Conservation (phyloP, 1,140 invertebrate species). For the Drosophila bocqueti region DNA sequence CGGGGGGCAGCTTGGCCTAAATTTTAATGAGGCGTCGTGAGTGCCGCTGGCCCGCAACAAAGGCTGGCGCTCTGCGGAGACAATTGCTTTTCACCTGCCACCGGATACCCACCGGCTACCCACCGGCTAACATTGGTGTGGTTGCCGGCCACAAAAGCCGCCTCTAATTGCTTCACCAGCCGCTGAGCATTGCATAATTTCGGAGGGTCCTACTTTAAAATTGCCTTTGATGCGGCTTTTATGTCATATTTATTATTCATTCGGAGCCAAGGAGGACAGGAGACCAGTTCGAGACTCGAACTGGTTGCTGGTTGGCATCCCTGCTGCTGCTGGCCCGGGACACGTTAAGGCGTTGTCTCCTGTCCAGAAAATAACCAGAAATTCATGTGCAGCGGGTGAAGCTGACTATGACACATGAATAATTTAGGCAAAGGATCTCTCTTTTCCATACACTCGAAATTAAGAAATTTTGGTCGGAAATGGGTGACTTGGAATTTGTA, state of each 20-base stretch:
- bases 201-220: slow-evolving; percentile 56
- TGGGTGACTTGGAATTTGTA: neutral
- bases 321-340: slow-evolving; percentile 25
- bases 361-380: slow-evolving; percentile 39
- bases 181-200: slow-evolving; percentile 77
- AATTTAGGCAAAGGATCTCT: slow-evolving; percentile 25
- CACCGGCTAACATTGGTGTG: slow-evolving; percentile 55
- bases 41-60: slow-evolving; percentile 71
- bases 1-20: slow-evolving; percentile 64
- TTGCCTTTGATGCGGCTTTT: slow-evolving; percentile 79
- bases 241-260: slow-evolving; percentile 81
- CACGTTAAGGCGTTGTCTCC: slow-evolving; percentile 64
- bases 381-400: slow-evolving; percentile 63
- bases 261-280: slow-evolving; percentile 16
- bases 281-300: neutral
- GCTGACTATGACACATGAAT: slow-evolving; percentile 57
- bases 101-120: slow-evolving; percentile 35
- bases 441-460: slow-evolving; percentile 15
- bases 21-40: slow-evolving; percentile 78
- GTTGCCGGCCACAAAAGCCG: slow-evolving; percentile 37
- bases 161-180: slow-evolving; percentile 68
- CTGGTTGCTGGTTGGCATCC: slow-evolving; percentile 1
- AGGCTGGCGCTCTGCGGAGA: slow-evolving; percentile 60
- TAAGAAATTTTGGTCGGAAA: neutral
- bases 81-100: slow-evolving; percentile 82